These are phyloP conservation scores for Onychomys arenicola DNA, from an alignment of 2,797 vertebrate species.

Conservation along the genomic window DNA sequence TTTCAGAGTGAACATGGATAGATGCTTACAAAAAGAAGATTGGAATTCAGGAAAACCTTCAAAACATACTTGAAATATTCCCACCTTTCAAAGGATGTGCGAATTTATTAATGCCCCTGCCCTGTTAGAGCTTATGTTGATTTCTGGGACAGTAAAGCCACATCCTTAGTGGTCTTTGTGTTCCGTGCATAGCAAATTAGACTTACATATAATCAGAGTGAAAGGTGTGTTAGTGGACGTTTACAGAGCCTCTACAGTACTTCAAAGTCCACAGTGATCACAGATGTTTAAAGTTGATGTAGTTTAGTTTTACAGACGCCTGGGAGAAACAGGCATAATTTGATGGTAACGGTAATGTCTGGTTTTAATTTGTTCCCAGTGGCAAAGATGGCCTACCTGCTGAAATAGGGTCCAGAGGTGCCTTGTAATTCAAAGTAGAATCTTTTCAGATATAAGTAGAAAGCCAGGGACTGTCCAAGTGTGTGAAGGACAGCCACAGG, in stretches of 20 bases:
- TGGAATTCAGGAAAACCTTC: not conserved
- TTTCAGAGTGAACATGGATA: not conserved
- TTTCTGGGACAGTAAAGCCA: not conserved
- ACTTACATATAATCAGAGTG: not conserved
- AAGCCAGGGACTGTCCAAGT: not conserved
- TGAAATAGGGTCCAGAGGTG: not conserved
- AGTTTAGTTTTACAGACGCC: not conserved
- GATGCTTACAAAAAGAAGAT: not conserved
- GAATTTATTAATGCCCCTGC: not conserved
- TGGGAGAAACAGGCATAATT: not conserved
- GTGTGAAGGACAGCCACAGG: not conserved
- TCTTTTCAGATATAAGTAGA: not conserved
- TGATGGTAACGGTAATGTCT: not conserved
- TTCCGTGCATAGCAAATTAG: not conserved
- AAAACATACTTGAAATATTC: not conserved
- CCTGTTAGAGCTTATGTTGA: not conserved
- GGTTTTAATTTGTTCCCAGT: not conserved
- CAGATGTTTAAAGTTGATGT: not conserved
- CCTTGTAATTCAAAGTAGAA: not conserved
- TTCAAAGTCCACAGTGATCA: not conserved
- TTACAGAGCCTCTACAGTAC: constrained; percentile 8
- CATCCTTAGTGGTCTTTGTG: not conserved
- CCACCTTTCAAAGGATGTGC: not conserved
- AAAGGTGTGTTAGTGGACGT: not conserved
- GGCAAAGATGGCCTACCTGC: not conserved